Conservation (phyloP, 1,140 invertebrate species). For the Danaus melanippus region DNA sequence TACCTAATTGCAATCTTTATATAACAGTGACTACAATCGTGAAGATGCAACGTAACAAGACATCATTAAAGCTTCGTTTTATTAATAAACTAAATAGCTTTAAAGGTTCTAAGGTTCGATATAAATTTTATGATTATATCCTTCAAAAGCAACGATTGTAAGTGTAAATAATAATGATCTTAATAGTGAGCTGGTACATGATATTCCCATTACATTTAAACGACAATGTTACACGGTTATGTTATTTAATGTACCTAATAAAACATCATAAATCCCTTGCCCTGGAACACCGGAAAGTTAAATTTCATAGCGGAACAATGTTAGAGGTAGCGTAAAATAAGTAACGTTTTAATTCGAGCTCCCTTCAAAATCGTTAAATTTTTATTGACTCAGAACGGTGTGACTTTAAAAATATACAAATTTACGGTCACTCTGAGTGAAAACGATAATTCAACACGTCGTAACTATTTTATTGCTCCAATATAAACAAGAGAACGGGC, state of each 20-base stretch:
- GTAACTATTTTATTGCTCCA: constrained; percentile 67
- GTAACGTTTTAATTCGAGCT: constrained; percentile 58
- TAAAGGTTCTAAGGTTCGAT: too few relatives aligned
- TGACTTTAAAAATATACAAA: constrained; percentile 71
- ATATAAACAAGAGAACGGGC: constrained; percentile 63
- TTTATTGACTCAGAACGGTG: constrained; percentile 68
- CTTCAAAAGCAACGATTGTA: too few relatives aligned
- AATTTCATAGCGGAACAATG: constrained; percentile 18
- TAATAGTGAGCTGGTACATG: too few relatives aligned
- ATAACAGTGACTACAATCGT: constrained; percentile 1
- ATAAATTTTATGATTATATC: too few relatives aligned
- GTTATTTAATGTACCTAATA: background rate
- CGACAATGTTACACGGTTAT: background rate
- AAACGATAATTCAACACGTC: constrained; percentile 70
- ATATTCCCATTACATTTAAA: constrained; percentile 6
- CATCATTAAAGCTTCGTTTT: too few relatives aligned
- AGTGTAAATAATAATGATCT: too few relatives aligned
- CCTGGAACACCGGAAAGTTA: too few relatives aligned
- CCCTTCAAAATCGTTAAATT: constrained; percentile 66
- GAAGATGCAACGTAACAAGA: too few relatives aligned
- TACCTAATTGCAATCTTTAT: constrained; percentile 15
- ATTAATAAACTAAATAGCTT: too few relatives aligned
- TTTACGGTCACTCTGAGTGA: constrained; percentile 68
- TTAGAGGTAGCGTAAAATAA: constrained; percentile 40
- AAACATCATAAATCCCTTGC: background rate